Conservation (phyloP, 2,113 vertebrate genomes). For the Ciconia stormi region DNA sequence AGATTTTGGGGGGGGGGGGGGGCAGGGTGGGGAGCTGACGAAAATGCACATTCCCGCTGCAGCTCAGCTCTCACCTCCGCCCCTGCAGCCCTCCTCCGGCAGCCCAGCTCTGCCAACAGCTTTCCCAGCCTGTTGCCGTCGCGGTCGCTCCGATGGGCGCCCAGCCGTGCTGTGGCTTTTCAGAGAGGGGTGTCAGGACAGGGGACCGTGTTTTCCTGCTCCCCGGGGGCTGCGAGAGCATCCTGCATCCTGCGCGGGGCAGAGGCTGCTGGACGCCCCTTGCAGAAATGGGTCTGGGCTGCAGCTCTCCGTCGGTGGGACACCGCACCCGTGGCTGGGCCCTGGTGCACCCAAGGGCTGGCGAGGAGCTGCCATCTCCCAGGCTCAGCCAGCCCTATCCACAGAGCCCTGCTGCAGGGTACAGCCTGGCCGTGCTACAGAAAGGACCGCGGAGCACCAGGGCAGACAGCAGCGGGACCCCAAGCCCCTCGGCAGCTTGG, state of each 20-base stretch:
- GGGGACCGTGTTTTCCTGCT: neutral
- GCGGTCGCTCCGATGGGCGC: fast-evolving
- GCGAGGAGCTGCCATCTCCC: neutral
- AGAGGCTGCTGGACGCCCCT: neutral
- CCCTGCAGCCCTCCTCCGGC: constrained; percentile 50
- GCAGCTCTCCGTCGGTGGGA: neutral
- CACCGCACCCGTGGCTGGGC: fast-evolving
- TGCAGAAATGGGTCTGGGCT: neutral
- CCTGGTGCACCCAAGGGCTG: neutral
- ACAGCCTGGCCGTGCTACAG: neutral
- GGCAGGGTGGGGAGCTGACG: constrained; percentile 20
- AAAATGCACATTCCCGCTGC: constrained; percentile 38
- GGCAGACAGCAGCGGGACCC: neutral
- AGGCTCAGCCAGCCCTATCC: no score
- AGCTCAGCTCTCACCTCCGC: constrained; percentile 66
- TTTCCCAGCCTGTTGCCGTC: constrained; percentile 27
- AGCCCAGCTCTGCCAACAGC: neutral
- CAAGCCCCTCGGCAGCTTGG: neutral
- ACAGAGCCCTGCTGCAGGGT: neutral
- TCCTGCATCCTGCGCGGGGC: neutral
- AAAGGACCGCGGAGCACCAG: neutral
- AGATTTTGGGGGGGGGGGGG: constrained; percentile 18
- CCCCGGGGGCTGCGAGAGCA: neutral
- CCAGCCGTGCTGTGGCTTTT: neutral
- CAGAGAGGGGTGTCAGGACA: neutral